These are phyloP conservation scores for Neocrepidodera transversa DNA, from an alignment of 2,888 invertebrate genomes.

Conservation along the genomic window DNA sequence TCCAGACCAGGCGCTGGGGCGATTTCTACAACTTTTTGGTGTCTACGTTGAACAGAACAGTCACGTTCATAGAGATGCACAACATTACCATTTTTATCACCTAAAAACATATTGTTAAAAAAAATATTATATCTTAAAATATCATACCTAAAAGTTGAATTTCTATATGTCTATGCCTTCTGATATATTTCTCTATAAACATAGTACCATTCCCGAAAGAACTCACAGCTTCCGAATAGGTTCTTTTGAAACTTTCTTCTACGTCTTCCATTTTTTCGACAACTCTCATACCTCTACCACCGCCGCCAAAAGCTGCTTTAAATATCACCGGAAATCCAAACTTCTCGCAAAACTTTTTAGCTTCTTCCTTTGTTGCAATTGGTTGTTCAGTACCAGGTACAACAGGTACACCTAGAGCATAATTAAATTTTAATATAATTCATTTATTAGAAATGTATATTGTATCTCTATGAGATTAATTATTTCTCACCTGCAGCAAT, in stretches of 20 bases:
- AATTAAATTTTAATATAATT: no score
- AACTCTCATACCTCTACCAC: slow-evolving; percentile 95
- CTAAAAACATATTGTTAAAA: no score
- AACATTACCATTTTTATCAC: slow-evolving; percentile 95
- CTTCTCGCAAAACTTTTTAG: slow-evolving; percentile 84
- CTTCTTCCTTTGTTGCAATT: slow-evolving; percentile 85
- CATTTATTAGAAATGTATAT: no score
- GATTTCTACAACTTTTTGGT: slow-evolving; percentile 99
- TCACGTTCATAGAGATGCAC: slow-evolving; percentile 97
- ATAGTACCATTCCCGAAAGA: slow-evolving; percentile 99
- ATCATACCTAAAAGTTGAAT: slow-evolving; percentile 82
- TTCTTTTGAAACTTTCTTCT: slow-evolving; percentile 87
- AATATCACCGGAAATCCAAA: slow-evolving; percentile 98
- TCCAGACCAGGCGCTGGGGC: slow-evolving; percentile 95
- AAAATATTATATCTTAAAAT: no score
- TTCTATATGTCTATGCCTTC: slow-evolving; percentile 97
- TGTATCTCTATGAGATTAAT: no score
- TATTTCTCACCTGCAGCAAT: slow-evolving; percentile 80
- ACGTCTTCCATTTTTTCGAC: slow-evolving; percentile 90
- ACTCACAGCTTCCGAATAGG: slow-evolving; percentile 92
- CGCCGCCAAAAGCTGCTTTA: slow-evolving; percentile 98
- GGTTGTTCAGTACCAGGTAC: slow-evolving; percentile 97
- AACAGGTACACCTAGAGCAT: slow-evolving; percentile 78
- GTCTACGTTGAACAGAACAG: slow-evolving; percentile 97
- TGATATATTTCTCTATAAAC: slow-evolving; percentile 99